Conservation (phyloP, 2,888 invertebrate genomes). For the Melanostoma scalare region DNA sequence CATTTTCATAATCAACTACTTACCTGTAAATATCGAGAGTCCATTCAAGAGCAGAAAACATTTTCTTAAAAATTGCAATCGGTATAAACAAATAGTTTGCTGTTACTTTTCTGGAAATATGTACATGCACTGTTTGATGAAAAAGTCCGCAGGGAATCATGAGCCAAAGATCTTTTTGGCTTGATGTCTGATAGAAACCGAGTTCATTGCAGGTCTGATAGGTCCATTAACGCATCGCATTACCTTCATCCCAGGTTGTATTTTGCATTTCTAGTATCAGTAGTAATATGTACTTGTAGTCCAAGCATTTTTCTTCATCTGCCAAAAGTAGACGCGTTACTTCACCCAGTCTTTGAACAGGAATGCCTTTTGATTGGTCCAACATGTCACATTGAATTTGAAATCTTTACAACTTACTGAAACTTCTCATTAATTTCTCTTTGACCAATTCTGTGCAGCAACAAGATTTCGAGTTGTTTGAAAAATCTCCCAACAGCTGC, state of each 20-base stretch:
- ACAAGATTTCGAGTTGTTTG: conserved; percentile 85
- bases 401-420: conserved; percentile 82
- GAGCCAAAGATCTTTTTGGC: conserved; percentile 87
- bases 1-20: too few relatives aligned
- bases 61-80: too few relatives aligned
- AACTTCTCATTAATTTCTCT: conserved; percentile 88
- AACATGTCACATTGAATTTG: conserved; percentile 88
- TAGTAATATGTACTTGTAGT: conserved; percentile 91
- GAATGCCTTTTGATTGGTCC: conserved; percentile 84
- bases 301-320: conserved; percentile 89
- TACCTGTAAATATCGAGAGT: too few relatives aligned
- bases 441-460: conserved; percentile 85
- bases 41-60: too few relatives aligned
- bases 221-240: conserved; percentile 93
- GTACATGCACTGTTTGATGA: conserved; percentile 90
- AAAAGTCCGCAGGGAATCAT: conserved; percentile 89
- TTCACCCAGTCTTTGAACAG: conserved; percentile 87
- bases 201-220: conserved; percentile 98
- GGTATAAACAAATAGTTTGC: too few relatives aligned
- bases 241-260: conserved; percentile 87
- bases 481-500: conserved; percentile 86
- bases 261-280: conserved; percentile 87
- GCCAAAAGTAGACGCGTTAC: conserved; percentile 88
- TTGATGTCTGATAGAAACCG: conserved; percentile 95
- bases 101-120: conserved; percentile 83